phyloP scores from a whole-genome alignment of 35 echinoderm and acorn worm genomes.

The Holothuria glaberrima region DNA sequence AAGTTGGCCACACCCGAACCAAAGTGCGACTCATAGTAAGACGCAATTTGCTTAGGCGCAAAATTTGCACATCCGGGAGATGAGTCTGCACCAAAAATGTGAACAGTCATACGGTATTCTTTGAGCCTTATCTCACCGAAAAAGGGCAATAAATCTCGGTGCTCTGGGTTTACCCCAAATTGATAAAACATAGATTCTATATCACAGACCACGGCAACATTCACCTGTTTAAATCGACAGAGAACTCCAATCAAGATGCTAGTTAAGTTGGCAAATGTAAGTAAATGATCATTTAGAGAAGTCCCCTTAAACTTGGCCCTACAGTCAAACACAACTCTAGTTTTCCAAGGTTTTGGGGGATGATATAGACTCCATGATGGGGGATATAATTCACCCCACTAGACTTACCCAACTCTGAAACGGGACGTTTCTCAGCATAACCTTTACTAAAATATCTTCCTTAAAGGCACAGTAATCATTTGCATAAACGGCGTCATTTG shows the following conservation, averaged over 20 bases:
- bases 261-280: slow-evolving; percentile 68
- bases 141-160: slow-evolving; percentile 65
- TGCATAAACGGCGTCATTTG: not conserved
- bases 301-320: slow-evolving; percentile 40
- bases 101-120: slow-evolving; percentile 67
- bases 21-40: slow-evolving; percentile 51
- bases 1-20: slow-evolving; percentile 13
- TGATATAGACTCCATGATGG: slow-evolving; percentile 73
- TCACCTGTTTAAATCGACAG: slow-evolving; percentile 56
- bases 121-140: slow-evolving; percentile 62
- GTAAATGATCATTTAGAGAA: slow-evolving; percentile 65
- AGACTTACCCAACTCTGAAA: not conserved
- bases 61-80: slow-evolving; percentile 66
- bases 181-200: slow-evolving; percentile 75
- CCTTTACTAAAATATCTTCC: slow-evolving; percentile 61
- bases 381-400: slow-evolving; percentile 70
- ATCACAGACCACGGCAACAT: slow-evolving; percentile 61
- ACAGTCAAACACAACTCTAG: slow-evolving; percentile 72
- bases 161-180: slow-evolving; percentile 34
- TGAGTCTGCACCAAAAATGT: slow-evolving; percentile 62
- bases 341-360: slow-evolving; percentile 56
- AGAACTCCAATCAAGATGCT: slow-evolving; percentile 66
- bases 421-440: slow-evolving; percentile 48
- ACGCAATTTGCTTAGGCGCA: slow-evolving; percentile 53
- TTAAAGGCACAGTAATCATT: slow-evolving; percentile 61